These are phyloP conservation scores for Amiota communis DNA, from an alignment of 2,888 invertebrate genomes.

Conservation along the genomic window DNA sequence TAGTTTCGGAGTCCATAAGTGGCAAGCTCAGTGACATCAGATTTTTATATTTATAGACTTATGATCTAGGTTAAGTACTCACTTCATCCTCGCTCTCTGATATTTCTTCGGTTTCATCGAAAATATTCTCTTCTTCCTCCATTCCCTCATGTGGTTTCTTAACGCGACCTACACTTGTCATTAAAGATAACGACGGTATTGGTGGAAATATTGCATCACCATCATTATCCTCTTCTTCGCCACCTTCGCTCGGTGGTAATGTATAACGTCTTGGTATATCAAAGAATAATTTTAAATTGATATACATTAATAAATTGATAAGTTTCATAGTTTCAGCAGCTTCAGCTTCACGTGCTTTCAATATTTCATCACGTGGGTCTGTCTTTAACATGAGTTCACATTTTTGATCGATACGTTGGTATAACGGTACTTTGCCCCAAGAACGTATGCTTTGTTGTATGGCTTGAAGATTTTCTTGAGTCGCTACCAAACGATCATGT, in stretches of 20 bases:
- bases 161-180: slow-evolving; percentile 39
- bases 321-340: slow-evolving; percentile 76
- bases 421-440: slow-evolving; percentile 85
- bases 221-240: slow-evolving; percentile 43
- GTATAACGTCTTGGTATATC: slow-evolving; percentile 72
- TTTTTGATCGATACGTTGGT: slow-evolving; percentile 81
- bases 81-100: slow-evolving; percentile 44
- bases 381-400: slow-evolving; percentile 76
- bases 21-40: too few relatives aligned
- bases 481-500: slow-evolving; percentile 79
- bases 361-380: slow-evolving; percentile 56
- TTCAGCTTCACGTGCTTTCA: slow-evolving; percentile 63
- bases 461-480: slow-evolving; percentile 79
- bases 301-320: slow-evolving; percentile 76
- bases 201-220: slow-evolving; percentile 43
- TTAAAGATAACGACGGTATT: slow-evolving; percentile 40
- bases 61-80: too few relatives aligned
- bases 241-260: slow-evolving; percentile 46
- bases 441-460: slow-evolving; percentile 77
- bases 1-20: too few relatives aligned
- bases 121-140: slow-evolving; percentile 31
- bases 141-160: slow-evolving; percentile 36
- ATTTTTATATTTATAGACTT: too few relatives aligned
- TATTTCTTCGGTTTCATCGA: slow-evolving; percentile 38
- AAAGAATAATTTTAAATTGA: slow-evolving; percentile 82